Conservation (phyloP, 2,888 invertebrate species). For the Eulithis testata region DNA sequence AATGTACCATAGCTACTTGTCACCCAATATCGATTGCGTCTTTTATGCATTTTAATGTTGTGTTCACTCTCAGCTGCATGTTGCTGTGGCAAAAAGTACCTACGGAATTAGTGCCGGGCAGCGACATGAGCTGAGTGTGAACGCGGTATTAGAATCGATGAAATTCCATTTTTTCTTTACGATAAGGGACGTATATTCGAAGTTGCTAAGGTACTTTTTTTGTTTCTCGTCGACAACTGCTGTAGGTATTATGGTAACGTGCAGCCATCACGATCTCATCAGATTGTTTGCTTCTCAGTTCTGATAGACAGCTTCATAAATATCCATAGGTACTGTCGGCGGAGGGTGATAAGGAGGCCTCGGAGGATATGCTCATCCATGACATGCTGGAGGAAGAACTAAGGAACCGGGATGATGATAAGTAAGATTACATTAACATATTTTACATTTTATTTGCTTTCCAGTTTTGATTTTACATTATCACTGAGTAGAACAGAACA, state of each 20-base stretch:
- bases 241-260: conserved; percentile 27
- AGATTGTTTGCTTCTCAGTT: conserved; percentile 65
- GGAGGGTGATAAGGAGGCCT: conserved; percentile 82
- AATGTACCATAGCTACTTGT: conserved; percentile 13
- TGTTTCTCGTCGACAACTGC: conserved; percentile 17
- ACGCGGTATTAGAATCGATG: too few species aligned
- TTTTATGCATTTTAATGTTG: too few species aligned
- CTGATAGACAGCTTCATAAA: conserved; percentile 73
- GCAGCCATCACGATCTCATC: conserved; percentile 41
- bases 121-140: too few species aligned
- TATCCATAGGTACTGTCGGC: conserved; percentile 80
- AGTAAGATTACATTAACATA: conserved; percentile 78
- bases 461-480: conserved; percentile 7
- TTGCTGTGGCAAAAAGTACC: too few species aligned
- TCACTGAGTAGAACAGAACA: conserved; percentile 5
- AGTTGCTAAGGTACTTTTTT: conserved; percentile 16
- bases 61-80: too few species aligned
- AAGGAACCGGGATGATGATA: conserved; percentile 92
- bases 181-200: background rate
- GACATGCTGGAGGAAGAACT: conserved; percentile 91
- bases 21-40: too few species aligned
- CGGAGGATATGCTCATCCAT: conserved; percentile 90
- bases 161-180: background rate
- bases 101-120: too few species aligned
- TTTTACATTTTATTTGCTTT: conserved; percentile 23